Conservation (phyloP, 2,888 invertebrate species). For the Melieria picta region DNA sequence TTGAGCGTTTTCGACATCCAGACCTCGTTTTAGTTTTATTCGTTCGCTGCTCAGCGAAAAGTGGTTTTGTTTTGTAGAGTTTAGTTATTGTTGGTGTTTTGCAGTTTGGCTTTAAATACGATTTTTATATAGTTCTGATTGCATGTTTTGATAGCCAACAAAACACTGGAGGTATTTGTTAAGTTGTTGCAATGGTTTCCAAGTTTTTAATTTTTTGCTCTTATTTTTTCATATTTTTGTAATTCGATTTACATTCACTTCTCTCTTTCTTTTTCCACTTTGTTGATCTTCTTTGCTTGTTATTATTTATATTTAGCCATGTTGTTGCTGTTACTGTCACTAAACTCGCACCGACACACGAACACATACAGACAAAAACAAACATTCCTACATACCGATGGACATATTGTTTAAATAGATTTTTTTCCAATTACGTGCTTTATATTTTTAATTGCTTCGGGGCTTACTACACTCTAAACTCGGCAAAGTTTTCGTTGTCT, state of each 20-base stretch:
- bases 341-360: too few relatives aligned
- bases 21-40: too few relatives aligned
- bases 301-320: conserved; percentile 12
- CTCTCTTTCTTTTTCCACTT: conserved; percentile 34
- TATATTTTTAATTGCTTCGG: conserved; percentile 33
- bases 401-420: not conserved
- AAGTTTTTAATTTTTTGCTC: conserved; percentile 44
- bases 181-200: conserved; percentile 56
- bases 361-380: too few relatives aligned
- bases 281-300: conserved; percentile 5
- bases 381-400: too few relatives aligned
- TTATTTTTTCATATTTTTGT: conserved; percentile 43
- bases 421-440: conserved; percentile 19
- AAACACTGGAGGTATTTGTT: not conserved
- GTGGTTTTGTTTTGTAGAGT: not conserved
- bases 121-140: not conserved
- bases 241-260: conserved; percentile 53
- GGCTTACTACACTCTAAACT: not conserved
- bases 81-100: not conserved
- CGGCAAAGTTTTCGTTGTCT: too few relatives aligned
- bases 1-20: too few relatives aligned
- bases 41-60: too few relatives aligned
- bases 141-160: not conserved
- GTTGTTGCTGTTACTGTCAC: not conserved
- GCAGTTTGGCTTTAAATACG: not conserved